A percentile compares a stretch with the other conserved stretches of the same genome.
Conservation (phyloP, 2,888 invertebrate genomes). For the Minunthozetes semirufus region DNA sequence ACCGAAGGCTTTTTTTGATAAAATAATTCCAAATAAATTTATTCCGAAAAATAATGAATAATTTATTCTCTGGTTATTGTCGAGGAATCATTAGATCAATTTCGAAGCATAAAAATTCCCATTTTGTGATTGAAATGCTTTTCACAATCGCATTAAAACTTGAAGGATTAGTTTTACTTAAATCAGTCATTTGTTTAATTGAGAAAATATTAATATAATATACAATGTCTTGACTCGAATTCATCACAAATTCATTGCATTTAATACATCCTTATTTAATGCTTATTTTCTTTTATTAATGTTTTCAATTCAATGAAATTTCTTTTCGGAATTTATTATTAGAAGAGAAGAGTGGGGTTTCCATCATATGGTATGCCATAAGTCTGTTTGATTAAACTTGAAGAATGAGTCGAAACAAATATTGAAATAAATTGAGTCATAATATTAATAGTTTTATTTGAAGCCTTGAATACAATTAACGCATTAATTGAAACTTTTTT, state of each 20-base stretch:
- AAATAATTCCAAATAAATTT: background rate
- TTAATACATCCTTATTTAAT: background rate
- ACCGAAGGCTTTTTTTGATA: background rate
- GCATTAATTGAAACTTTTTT: too few relatives aligned
- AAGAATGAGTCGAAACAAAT: background rate
- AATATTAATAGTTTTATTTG: background rate
- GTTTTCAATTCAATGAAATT: background rate
- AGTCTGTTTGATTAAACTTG: background rate
- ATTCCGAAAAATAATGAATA: background rate
- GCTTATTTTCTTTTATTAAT: background rate
- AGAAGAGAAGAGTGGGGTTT: background rate
- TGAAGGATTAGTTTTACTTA: background rate
- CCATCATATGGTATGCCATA: background rate
- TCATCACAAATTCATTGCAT: background rate
- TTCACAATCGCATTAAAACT: background rate
- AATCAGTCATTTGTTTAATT: background rate
- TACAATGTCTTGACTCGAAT: background rate
- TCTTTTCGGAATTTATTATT: background rate
- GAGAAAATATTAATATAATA: background rate
- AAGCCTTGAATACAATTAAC: background rate
- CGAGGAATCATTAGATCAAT: background rate
- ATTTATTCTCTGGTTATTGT: background rate
- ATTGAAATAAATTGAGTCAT: constrained; percentile 7
- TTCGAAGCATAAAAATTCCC: background rate
- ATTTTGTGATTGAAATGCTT: background rate